Evolutionary conservation across 2,888 invertebrate genomes (phyloP), one percentile per base, ranked within the genome.

Genomic region (Acleris cristana): DNA sequence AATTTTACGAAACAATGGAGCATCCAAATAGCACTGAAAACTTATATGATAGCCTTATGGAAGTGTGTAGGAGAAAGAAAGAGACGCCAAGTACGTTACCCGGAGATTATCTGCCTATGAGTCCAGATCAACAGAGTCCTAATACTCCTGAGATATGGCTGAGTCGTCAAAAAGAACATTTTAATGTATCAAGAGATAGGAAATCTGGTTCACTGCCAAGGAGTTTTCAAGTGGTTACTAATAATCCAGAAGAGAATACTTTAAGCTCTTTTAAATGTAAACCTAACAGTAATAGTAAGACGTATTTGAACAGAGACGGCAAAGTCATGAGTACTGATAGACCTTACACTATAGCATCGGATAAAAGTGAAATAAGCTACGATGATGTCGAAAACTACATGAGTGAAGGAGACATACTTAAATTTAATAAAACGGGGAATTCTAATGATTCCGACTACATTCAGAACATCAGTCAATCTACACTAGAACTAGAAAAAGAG

Each of bases 151-250:
- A 95, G 64, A 94, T 95, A 67, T 96, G 96, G 96, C 81, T 96
- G 26, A 95, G 95, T 72, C 94, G 95, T 64, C 95, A 96, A 73
- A 94, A 95, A 73, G 95, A 95, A 74, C 95, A 95, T 78, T 92
- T 96, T 64, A 95, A 95, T 56, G 94, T 94, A 5, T 94, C 94
- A 0, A 93, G 94, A 62, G 93, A 93, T 62, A 94, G 95, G 79
- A 97, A 97, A 82, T 95, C 96, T 16, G 97, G 96, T 23, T 96
- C 96, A 0, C 83, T 97, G 64, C 96, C 97, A 0, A 93, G 97
- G 74, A 96, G 96, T 76, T 97, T 97, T 76, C 96, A 96, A 85
- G 93, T 95, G 34, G 89, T 93, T 53, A 92, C 94, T 3, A 93
- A 93, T 74, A 93, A 91, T 62, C 93, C 89, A 73, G 93, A 94